Base-by-base conservation (phyloP, 1,140 invertebrate genomes). In the Nixonia krombeini region DNA sequence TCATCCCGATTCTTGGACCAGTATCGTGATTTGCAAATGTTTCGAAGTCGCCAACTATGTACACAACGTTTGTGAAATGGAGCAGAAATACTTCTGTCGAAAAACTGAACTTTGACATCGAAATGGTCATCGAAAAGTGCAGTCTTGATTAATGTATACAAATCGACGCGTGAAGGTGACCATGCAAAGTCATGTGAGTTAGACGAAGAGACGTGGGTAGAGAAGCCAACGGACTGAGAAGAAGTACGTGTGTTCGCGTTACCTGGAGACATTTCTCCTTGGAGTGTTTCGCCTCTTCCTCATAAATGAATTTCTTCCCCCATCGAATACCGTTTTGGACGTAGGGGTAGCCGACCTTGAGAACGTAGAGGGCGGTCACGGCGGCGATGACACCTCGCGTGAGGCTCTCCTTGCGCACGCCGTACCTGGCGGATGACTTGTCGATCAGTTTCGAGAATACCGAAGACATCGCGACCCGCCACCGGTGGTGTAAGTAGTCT, bases 361-460 rank as follows among this genome's bases (percentile, higher is more conserved):
- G 61, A 0, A 85, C 66, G 58, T 87, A 86, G 0, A 86, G 62
- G 26, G 81, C 76, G 5, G 87, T 82, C n/a, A 81, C 83, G 72
- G 81, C 51, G 71, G 87, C 79, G 74, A 88, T 49, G 77, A 90
- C 86, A 2, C 88, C 88, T 35, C 86, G 79, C 1, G 89, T 88
- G 44, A 91, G 76, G 26, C 85, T 85, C 65, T 90, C 86, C 42
- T 88, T 86, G 17, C 80, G 82, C 31, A 88, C 80, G 33, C 87
- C 86, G 73, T 86, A 88, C 63, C 85, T 88, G 18, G 79, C 68
- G 10, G 89, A 86, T 10, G 88, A 83, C 26, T 85, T 85, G 69
- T 88, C 85, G 33, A 91, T 73, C 62, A 90, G 86, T 80, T 92
- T 92, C 2, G 91, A 92, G 58, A 92, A 85, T 21, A 91, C 89